Evolutionary conservation across 2,113 vertebrate species (phyloP), one percentile per base, ranked within the genome.

Genomic region (Lepus timidus): DNA sequence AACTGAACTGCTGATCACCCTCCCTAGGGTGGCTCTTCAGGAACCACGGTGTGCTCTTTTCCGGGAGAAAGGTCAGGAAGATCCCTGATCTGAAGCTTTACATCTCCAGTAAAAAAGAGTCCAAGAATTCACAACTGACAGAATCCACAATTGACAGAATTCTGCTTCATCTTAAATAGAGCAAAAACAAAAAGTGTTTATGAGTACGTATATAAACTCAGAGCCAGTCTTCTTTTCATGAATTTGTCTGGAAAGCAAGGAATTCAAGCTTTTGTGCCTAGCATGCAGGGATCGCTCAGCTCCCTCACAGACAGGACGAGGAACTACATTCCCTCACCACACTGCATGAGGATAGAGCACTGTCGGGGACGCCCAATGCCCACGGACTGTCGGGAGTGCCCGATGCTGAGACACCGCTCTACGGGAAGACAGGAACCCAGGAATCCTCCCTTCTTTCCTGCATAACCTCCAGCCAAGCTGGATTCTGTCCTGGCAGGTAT

Each of bases 11-110:
- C 95, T 96, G 85, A 3, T 27, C 96, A 84, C 92, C 73, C 93
- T 94, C 94, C 95, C 25, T 71, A 96, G 97, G 94, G 13, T 0
- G 90, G 65, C 22, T 95, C 92, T 93, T 96, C 96, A 96, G 94
- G 86, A 97, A 91, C 5, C 0, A 74, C 96, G 97, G 96, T 93
- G 89, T 22, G 97, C 95, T 97, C 96, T 96, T 94, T 83, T 97
- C 93, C 82, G 31, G 58, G 86, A 97, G 88, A 95, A 0, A 25
- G 93, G 96, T 90, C 49, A 87, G 90, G 95, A 90, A 92, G 87
- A 94, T 75, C 92, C 93, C 93, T 0, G 0, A 93, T 88, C 76
- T 92, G 97, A 96, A 88, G 95, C 91, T 90, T 89, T 95, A 76
- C 88, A 90, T 64, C 76, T 95, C 95, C 83, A 5, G 0, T 20